Evolutionary conservation across 2,888 invertebrate genomes (phyloP).

Genomic region (Amiota minor): DNA sequence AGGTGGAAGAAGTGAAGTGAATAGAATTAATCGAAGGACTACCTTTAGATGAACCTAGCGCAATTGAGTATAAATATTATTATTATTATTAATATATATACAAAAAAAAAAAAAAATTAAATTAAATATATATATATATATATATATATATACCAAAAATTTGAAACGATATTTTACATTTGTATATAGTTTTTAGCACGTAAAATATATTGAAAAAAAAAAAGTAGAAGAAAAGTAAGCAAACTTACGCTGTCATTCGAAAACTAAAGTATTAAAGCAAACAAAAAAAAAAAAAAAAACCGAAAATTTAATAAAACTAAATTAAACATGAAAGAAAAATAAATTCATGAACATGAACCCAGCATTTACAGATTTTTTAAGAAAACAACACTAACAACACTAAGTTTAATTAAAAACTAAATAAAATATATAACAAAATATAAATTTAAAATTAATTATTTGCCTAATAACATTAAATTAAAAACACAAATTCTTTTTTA

Average conservation of each 20-base stretch:
- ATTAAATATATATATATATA: conserved; percentile 39
- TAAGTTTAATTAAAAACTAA: conserved; percentile 53
- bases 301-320: conserved; percentile 24
- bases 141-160: conserved; percentile 23
- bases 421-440: conserved; percentile 28
- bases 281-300: conserved; percentile 30
- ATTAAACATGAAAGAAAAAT: conserved; percentile 32
- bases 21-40: conserved; percentile 69
- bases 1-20: conserved; percentile 60
- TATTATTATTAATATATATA: conserved; percentile 36
- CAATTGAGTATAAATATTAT: conserved; percentile 70
- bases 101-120: conserved; percentile 42
- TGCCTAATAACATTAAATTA: too few relatives aligned
- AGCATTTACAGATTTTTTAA: conserved; percentile 31
- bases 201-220: conserved; percentile 47
- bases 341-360: conserved; percentile 43
- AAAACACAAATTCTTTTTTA: too few relatives aligned
- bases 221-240: conserved; percentile 37
- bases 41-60: conserved; percentile 74
- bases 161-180: conserved; percentile 59
- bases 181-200: conserved; percentile 71
- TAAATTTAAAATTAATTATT: too few relatives aligned
- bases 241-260: conserved; percentile 58
- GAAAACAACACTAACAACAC: conserved; percentile 29
- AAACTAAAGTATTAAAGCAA: conserved; percentile 43